Conservation (phyloP, 2,113 vertebrate genomes). For the Galbula dea region DNA sequence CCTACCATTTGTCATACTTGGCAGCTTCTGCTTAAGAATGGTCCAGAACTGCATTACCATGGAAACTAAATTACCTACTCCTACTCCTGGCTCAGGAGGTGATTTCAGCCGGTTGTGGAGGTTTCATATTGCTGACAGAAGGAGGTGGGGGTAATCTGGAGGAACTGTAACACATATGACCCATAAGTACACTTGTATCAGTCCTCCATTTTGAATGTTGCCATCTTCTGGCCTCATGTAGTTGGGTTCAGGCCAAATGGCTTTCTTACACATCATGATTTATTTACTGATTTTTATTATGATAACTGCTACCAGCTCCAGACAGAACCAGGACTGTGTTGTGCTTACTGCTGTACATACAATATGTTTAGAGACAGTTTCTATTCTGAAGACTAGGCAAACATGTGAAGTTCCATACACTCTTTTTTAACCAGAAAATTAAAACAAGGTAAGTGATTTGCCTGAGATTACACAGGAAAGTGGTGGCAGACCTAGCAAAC, state of each 20-base stretch:
- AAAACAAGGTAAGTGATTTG: neutral
- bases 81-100: conserved; percentile 49
- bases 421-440: neutral
- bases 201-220: neutral
- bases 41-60: conserved; percentile 58
- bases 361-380: neutral
- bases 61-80: conserved; percentile 62
- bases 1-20: conserved; percentile 57
- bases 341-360: neutral
- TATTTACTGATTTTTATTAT: conserved; percentile 19
- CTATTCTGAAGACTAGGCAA: neutral
- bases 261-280: neutral
- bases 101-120: conserved; percentile 15
- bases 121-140: conserved; percentile 20
- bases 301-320: neutral
- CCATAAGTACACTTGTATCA: neutral
- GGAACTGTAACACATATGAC: neutral
- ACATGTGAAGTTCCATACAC: neutral
- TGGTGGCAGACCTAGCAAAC: neutral
- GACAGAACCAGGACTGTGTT: neutral
- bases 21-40: conserved; percentile 62
- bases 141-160: neutral
- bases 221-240: neutral
- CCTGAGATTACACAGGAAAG: neutral
- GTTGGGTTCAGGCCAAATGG: neutral